Evolutionary conservation across 1,140 invertebrate species (phyloP).

Genomic region (Saccostrea echinata): DNA sequence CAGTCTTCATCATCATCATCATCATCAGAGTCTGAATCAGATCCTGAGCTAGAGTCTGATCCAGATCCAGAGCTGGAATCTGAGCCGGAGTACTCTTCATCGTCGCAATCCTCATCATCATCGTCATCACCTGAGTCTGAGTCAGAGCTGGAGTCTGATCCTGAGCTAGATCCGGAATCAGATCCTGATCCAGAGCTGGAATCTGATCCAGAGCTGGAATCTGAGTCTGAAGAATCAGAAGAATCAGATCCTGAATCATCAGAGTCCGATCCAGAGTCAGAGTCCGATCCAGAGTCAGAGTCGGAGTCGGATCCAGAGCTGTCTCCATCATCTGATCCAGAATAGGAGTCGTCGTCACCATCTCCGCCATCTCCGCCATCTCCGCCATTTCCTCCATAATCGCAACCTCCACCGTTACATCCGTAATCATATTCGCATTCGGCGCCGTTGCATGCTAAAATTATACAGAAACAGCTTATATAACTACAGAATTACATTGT

Average conservation of each 20-base stretch:
- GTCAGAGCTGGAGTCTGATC: neutral
- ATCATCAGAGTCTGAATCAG: neutral
- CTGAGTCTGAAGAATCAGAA: neutral
- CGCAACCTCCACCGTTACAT: neutral
- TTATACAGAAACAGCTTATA: too few species aligned
- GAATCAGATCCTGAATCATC: neutral
- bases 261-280: neutral
- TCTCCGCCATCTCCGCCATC: neutral
- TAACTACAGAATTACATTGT: too few species aligned
- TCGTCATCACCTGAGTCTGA: constrained; percentile 8
- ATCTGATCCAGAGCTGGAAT: neutral
- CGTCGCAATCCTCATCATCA: neutral
- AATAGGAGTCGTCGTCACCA: neutral
- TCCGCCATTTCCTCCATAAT: neutral
- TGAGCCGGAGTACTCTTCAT: neutral
- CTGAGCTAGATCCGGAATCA: neutral
- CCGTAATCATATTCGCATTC: neutral
- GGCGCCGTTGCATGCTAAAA: neutral
- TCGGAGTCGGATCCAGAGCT: constrained; percentile 27
- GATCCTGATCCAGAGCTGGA: neutral
- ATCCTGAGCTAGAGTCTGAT: neutral
- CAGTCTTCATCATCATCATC: constrained; percentile 31
- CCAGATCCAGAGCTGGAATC: neutral
- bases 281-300: neutral
- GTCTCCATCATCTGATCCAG: neutral